Percentiles rank a stretch among this genome's conserved stretches.
These are phyloP conservation scores for Enoplosus armatus DNA, from an alignment of 2,797 vertebrate genomes.

Conservation along the genomic window DNA sequence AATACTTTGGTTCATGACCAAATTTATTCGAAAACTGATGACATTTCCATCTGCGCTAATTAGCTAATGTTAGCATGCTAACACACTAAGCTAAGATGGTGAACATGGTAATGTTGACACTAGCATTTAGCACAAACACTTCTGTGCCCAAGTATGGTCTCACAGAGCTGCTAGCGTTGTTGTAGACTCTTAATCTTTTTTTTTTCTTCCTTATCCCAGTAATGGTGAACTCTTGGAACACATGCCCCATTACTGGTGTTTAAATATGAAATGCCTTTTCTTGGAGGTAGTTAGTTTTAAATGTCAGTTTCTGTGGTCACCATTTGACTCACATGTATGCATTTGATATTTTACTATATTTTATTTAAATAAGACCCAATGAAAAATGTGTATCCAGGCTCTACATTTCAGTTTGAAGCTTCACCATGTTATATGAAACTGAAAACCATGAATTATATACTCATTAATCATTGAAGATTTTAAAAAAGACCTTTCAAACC, in stretches of 20 bases:
- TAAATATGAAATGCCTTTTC: constrained; percentile 16
- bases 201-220: neutral
- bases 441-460: neutral
- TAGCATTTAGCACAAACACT: neutral
- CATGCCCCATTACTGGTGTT: neutral
- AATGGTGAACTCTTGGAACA: neutral
- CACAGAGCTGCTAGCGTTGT: neutral
- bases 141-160: neutral
- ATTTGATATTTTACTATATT: neutral
- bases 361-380: neutral
- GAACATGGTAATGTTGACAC: neutral
- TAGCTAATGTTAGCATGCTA: neutral
- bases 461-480: neutral
- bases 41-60: neutral
- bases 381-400: neutral
- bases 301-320: too few relatives aligned
- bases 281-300: too few relatives aligned
- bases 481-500: constrained; percentile 4
- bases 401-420: neutral
- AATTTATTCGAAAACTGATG: too few relatives aligned
- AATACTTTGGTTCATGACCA: too few relatives aligned
- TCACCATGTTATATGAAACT: neutral
- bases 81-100: neutral
- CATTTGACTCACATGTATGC: neutral
- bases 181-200: neutral